Base-by-base conservation (phyloP, 2,888 invertebrate species). In the Platycheirus albimanus region DNA sequence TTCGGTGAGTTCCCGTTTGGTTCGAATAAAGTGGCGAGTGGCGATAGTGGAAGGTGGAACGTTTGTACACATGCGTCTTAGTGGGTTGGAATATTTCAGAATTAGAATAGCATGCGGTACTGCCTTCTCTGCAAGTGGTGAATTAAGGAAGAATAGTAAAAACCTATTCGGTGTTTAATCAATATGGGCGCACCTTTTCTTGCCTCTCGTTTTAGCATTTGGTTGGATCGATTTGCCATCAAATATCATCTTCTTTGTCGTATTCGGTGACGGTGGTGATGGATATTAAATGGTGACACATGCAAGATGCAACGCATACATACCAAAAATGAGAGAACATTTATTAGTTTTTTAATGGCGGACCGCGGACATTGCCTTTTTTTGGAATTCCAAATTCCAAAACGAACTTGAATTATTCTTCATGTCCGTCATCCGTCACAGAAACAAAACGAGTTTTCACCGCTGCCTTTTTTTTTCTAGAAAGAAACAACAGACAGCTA, bases 171-270 rank as follows among this genome's bases (percentile, higher is more conserved):
- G 76, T 24, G 78, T 69, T 74, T 69, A 94, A 94, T 93, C 94
- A 95, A 95, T 94, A 95, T 95, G 95, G 95, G 95, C 95, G 95
- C 95, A 94, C 94, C 95, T 87, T 85, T 52, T 83, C 83, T 83
- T 83, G 54, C 38, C 45, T 83, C 78, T 78, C 78, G 45, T 56
- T 78, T 74, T 56, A 20, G 0, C 72, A 15, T 43, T 52, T 0
- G 45, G 11, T 33, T 71, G 61, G 76, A 61, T 6, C 11, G 58
- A 15, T 7, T 2, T 11, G 10, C 36, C 11, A 49, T n/a, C 30
- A 17, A 13, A 56, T 56, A 49, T 52, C 52, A 70, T 67, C 45
- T 54, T 76, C 51, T 52, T 61, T 49, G 58, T 71, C 49, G 4
- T 33, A 30, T 36, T 47, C 71, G 70, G 66, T 70, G 71, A 64